Evolutionary conservation across 2,888 invertebrate species (phyloP).

Genomic region (Herminia tarsipennalis): DNA sequence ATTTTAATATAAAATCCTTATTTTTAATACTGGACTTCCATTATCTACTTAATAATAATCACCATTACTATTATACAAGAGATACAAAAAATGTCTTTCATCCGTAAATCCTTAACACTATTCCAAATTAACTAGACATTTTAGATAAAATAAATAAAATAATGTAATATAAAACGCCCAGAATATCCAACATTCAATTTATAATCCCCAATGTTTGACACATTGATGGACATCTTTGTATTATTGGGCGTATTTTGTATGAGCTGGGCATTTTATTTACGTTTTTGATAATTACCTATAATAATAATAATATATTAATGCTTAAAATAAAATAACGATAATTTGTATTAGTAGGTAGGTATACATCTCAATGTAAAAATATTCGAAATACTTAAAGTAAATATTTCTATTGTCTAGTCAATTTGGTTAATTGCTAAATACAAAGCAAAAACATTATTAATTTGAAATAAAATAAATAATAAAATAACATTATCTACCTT

Average conservation of each 20-base stretch:
- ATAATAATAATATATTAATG: not conserved
- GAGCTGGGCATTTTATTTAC: not conserved
- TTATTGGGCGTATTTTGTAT: no score
- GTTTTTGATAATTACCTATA: not conserved
- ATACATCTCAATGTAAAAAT: not conserved
- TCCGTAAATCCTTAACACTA: conserved; percentile 43
- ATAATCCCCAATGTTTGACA: not conserved
- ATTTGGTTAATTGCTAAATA: conserved; percentile 37
- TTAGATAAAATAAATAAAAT: not conserved
- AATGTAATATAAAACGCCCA: not conserved
- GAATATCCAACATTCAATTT: no score
- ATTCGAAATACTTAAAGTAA: no score
- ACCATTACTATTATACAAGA: conserved; percentile 40
- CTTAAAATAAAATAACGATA: not conserved
- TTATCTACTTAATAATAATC: conserved; percentile 52
- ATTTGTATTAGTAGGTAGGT: not conserved
- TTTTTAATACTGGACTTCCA: conserved; percentile 59
- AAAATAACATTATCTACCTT: conserved; percentile 30
- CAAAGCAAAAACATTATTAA: conserved; percentile 40
- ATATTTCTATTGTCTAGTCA: no score
- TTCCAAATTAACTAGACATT: conserved; percentile 27
- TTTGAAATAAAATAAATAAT: conserved; percentile 32
- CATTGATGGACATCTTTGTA: no score
- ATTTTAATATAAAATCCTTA: conserved; percentile 40
- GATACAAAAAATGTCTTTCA: conserved; percentile 63